Base-by-base conservation (phyloP, 2,113 vertebrate species). In the Aptenodytes patagonicus region DNA sequence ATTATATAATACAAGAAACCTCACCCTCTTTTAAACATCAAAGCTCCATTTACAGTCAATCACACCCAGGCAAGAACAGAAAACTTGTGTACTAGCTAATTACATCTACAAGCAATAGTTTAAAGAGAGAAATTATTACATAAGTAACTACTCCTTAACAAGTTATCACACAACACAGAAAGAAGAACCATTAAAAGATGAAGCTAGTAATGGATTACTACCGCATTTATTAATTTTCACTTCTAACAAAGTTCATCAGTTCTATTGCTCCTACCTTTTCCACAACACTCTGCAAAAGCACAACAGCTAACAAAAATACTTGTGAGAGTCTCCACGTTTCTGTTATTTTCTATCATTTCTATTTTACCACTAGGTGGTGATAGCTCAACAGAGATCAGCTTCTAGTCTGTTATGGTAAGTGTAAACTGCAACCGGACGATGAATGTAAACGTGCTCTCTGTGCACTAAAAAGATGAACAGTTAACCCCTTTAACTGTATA, bases 341-440 rank as follows among this genome's bases (percentile, higher is more conserved):
- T 26, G 6, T 17, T 61, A 36, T 26, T 51, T 58, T 36, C 24
- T 42, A 38, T 5, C 1, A 15, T 4, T 36, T 5, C 14, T 26
- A 1, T 40, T 1, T 2, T 3, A 54, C 97, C 98, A 98, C 97
- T 95, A 98, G 98, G 68, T 98, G 98, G 98, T 26, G 66, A 79
- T 28, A 97, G 81, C 10, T 76, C 57, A 94, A 91, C 95, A 57
- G 86, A 49, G 44, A 97, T 89, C 71, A 46, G 68, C 47, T 82
- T 52, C 44, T 36, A 46, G 4, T 13, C 42, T 21, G 64, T 6
- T 49, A 73, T 71, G 94, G 31, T n/a, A 78, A 77, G 16, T 4
- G 20, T 13, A 36, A 89, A 71, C n/a, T 54, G 15, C 19, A 68
- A 28, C 15, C 1, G 0, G 25, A 11, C 25, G 10, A 8, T 1